Evolutionary conservation across 2,113 vertebrate genomes (phyloP).

Genomic region (Falco punctatus): DNA sequence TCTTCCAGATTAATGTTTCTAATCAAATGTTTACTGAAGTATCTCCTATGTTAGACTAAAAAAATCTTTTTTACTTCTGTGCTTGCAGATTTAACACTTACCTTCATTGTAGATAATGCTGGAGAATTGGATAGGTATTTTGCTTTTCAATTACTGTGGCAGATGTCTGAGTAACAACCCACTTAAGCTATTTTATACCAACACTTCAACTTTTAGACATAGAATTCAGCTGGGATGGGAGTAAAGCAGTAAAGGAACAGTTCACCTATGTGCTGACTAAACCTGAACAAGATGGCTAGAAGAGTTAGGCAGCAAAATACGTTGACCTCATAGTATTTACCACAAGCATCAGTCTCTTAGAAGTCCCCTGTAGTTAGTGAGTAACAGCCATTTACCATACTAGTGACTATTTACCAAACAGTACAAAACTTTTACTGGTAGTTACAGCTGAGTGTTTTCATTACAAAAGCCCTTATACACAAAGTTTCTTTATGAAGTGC

Average conservation of each 20-base stretch:
- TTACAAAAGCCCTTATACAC: background rate
- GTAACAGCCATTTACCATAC: background rate
- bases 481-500: conserved; percentile 36
- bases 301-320: background rate
- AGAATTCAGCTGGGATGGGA: background rate
- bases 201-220: background rate
- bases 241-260: background rate
- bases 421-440: background rate
- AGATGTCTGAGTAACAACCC: background rate
- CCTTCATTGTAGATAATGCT: background rate
- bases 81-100: background rate
- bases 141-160: background rate
- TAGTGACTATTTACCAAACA: background rate
- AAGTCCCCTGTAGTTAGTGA: background rate
- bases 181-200: background rate
- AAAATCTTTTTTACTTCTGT: background rate
- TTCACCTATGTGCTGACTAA: background rate
- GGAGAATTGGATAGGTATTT: background rate
- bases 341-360: background rate
- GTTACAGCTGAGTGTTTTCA: conserved; percentile 5
- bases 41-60: background rate
- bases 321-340: background rate
- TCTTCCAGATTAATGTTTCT: background rate
- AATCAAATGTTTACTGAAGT: background rate
- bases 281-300: background rate